phyloP scores from a whole-genome alignment of 1,140 invertebrate species.

The Anoplophora glabripennis region DNA sequence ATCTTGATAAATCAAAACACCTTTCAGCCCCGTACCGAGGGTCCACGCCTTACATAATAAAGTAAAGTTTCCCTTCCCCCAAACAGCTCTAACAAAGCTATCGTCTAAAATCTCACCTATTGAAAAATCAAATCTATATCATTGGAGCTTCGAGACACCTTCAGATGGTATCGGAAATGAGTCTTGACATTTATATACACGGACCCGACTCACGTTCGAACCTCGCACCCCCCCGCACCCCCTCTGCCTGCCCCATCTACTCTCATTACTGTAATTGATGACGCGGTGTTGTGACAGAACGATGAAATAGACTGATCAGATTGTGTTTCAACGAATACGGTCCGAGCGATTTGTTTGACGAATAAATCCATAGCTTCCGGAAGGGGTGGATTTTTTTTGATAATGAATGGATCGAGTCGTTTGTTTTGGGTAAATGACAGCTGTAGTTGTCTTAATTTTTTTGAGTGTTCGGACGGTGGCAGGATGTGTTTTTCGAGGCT shows the following conservation, averaged over 20 bases:
- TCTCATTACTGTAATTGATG: constrained; percentile 35
- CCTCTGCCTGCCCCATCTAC: constrained; percentile 16
- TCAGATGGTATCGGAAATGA: constrained; percentile 35
- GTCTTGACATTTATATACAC: constrained; percentile 33
- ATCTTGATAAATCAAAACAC: too few species aligned
- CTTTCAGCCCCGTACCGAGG: too few species aligned
- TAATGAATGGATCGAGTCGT: too few species aligned
- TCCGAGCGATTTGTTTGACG: constrained; percentile 20
- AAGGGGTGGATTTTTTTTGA: too few species aligned
- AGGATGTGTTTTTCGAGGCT: too few species aligned
- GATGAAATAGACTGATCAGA: constrained; percentile 32
- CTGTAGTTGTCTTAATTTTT: too few species aligned
- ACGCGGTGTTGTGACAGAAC: constrained; percentile 15
- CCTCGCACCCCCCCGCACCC: not conserved
- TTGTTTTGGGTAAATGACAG: too few species aligned
- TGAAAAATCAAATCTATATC: constrained; percentile 40
- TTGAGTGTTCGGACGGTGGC: too few species aligned
- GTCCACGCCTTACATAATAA: not conserved
- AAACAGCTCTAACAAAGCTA: constrained; percentile 15
- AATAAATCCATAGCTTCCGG: too few species aligned
- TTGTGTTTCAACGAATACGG: constrained; percentile 28
- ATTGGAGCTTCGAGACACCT: constrained; percentile 19
- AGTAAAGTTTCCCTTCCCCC: not conserved
- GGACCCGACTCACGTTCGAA: not conserved
- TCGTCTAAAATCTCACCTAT: constrained; percentile 32